Percentiles rank a stretch among this genome's conserved stretches.
phyloP scores from a whole-genome alignment of 2,888 invertebrate genomes.

The Biston betularia region DNA sequence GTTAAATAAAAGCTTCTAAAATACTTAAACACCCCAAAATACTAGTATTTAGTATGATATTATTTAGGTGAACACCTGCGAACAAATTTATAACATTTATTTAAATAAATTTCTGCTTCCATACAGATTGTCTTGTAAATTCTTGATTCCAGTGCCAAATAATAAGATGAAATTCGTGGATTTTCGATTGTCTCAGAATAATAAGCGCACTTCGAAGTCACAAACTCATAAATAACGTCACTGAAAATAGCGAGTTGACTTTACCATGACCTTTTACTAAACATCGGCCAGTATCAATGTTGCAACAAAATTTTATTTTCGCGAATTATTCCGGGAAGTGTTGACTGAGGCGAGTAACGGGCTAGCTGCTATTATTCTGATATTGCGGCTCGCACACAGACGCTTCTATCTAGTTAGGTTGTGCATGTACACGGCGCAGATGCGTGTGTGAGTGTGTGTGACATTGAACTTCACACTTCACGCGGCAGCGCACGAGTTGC shows the following conservation, averaged over 20 bases:
- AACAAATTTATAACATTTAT: neutral
- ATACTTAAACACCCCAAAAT: too few species aligned
- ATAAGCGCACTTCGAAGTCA: conserved; percentile 29
- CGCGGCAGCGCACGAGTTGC: conserved; percentile 80
- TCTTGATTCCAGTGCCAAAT: conserved; percentile 20
- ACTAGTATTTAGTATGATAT: neutral
- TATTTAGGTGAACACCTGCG: neutral
- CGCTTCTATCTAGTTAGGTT: conserved; percentile 52
- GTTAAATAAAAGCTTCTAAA: too few species aligned
- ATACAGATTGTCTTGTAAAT: conserved; percentile 2
- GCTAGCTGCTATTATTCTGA: conserved; percentile 78
- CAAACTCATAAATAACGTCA: conserved; percentile 36
- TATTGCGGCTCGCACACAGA: conserved; percentile 64
- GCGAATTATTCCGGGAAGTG: conserved; percentile 81
- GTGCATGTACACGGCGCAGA: conserved; percentile 42
- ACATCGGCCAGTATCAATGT: conserved; percentile 59
- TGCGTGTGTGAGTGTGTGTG: conserved; percentile 71
- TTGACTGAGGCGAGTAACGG: conserved; percentile 81
- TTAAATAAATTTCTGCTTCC: neutral
- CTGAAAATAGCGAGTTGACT: conserved; percentile 66
- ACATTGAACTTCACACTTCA: conserved; percentile 86
- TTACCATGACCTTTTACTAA: conserved; percentile 79
- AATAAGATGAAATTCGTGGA: conserved; percentile 5
- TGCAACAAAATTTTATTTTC: conserved; percentile 73
- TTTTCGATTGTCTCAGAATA: conserved; percentile 42